These are phyloP conservation scores for Pyrrhosoma nymphula DNA, from an alignment of 2,888 invertebrate genomes.

Conservation along the genomic window DNA sequence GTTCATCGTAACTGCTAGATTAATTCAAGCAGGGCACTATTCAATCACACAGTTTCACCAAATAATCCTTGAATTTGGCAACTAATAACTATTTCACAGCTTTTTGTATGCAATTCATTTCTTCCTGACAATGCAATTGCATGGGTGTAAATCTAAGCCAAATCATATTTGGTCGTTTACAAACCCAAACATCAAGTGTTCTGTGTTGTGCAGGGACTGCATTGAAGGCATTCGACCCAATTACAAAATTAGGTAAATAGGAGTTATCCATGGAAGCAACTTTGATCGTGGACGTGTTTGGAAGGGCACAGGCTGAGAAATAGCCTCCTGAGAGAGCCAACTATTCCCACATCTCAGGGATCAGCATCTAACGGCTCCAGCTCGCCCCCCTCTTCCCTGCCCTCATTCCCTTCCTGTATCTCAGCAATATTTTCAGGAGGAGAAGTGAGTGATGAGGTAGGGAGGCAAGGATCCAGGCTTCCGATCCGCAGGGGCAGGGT, in stretches of 20 bases:
- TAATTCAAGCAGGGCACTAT: constrained; percentile 43
- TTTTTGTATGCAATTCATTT: constrained; percentile 21
- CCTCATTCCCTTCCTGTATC: constrained; percentile 43
- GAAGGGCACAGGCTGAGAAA: constrained; percentile 37
- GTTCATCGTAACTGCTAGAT: constrained; percentile 46
- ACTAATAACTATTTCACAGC: constrained; percentile 45
- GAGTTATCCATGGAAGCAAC: constrained; percentile 62
- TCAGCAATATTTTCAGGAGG: constrained; percentile 53
- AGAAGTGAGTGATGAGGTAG: constrained; percentile 20
- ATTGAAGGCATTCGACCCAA: constrained; percentile 58
- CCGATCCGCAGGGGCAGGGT: constrained; percentile 34
- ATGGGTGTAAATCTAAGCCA: constrained; percentile 30
- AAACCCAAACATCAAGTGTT: constrained; percentile 8
- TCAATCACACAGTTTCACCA: constrained; percentile 54
- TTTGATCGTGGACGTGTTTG: constrained; percentile 64
- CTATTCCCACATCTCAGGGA: constrained; percentile 6
- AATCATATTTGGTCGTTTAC: constrained; percentile 30
- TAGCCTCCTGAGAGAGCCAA: constrained; percentile 23
- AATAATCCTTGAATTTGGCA: constrained; percentile 43
- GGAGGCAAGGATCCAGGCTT: constrained; percentile 57
- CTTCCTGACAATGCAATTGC: constrained; percentile 34
- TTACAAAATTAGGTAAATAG: constrained; percentile 35
- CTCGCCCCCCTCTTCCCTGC: constrained; percentile 35
- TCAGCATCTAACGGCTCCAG: constrained; percentile 45
- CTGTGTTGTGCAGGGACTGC: constrained; percentile 34